Percentiles rank a stretch among this genome's conserved stretches.
Evolutionary conservation across 2,797 vertebrate species (phyloP).

Genomic region (Hyperoplus lanceolatus): DNA sequence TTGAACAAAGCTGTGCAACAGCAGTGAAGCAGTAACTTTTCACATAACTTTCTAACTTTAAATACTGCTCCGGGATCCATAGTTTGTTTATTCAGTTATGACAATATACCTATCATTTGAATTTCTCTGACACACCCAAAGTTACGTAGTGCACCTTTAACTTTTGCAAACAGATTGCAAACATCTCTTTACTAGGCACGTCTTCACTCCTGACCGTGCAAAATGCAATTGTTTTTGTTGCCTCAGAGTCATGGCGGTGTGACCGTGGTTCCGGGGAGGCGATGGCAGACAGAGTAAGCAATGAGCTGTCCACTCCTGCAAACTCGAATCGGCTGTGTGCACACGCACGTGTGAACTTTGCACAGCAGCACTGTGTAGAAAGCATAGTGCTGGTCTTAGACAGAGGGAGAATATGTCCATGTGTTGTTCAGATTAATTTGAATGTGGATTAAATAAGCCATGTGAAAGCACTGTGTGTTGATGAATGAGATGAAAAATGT

Average conservation of each 20-base stretch:
- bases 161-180: no score
- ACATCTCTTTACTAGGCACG: no score
- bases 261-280: constrained; percentile 17
- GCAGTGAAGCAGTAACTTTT: no score
- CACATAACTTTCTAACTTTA: no score
- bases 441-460: neutral
- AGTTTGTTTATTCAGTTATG: no score
- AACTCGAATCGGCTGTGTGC: constrained; percentile 23
- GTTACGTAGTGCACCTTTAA: no score
- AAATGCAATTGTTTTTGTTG: neutral
- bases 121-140: no score
- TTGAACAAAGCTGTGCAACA: no score
- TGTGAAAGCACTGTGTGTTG: neutral
- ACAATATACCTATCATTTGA: no score
- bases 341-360: constrained; percentile 12
- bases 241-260: constrained; percentile 19
- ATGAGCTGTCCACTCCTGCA: constrained; percentile 14
- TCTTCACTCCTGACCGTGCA: no score
- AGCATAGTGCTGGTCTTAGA: neutral
- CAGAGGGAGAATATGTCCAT: neutral
- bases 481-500: neutral
- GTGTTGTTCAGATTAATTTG: neutral
- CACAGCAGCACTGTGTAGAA: neutral
- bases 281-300: constrained; percentile 30
- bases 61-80: no score